Evolutionary conservation across 2,797 vertebrate genomes (phyloP).

Genomic region (Chanos chanos): DNA sequence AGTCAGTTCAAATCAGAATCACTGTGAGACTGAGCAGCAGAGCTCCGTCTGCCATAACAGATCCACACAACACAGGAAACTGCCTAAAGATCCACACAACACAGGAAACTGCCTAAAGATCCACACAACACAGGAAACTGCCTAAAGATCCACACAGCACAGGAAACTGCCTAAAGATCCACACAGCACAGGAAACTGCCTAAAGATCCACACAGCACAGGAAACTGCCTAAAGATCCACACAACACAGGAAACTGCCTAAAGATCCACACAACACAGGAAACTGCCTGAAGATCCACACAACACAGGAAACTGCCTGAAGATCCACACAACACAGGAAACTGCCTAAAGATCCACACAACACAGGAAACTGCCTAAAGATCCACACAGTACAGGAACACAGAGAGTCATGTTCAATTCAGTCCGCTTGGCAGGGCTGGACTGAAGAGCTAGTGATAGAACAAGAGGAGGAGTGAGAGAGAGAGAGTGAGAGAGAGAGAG

Average conservation of each 20-base stretch:
- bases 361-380: conserved; percentile 53
- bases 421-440: conserved; percentile 53
- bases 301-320: conserved; percentile 54
- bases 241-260: conserved; percentile 56
- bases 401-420: conserved; percentile 55
- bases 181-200: conserved; percentile 59
- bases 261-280: conserved; percentile 60
- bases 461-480: conserved; percentile 10
- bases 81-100: conserved; percentile 55
- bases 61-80: conserved; percentile 51
- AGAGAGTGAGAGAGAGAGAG: conserved; percentile 16
- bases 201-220: conserved; percentile 58
- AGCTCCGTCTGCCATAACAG: conserved; percentile 48
- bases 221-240: too few species aligned
- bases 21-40: conserved; percentile 60
- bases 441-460: conserved; percentile 23
- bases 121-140: conserved; percentile 62
- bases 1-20: conserved; percentile 69
- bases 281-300: too few species aligned
- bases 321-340: conserved; percentile 62
- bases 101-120: too few species aligned
- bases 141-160: conserved; percentile 56
- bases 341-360: conserved; percentile 55
- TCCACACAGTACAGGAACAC: conserved; percentile 62
- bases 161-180: too few species aligned